These are phyloP conservation scores for Sebastes variabilis DNA, from an alignment of 2,797 vertebrate species.

Conservation along the genomic window DNA sequence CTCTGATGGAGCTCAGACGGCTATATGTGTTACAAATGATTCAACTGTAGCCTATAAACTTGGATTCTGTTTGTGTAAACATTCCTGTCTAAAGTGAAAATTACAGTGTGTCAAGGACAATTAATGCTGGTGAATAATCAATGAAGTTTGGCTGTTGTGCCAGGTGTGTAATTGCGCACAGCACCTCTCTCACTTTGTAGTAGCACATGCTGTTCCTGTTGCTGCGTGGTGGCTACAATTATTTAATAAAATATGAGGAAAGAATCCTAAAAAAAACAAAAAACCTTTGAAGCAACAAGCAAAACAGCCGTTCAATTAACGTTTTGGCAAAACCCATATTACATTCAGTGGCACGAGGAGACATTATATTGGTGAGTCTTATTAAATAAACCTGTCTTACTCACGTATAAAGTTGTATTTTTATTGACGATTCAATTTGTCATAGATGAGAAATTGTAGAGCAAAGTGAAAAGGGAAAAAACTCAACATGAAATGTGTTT, in stretches of 20 bases:
- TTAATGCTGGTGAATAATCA: background rate
- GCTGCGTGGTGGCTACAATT: background rate
- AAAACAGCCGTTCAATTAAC: background rate
- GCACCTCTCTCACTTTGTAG: background rate
- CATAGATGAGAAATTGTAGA: background rate
- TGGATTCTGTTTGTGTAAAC: background rate
- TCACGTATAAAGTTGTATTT: background rate
- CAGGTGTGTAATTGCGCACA: background rate
- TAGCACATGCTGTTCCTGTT: background rate
- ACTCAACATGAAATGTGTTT: background rate
- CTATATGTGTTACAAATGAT: background rate
- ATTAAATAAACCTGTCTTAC: background rate
- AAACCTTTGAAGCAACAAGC: background rate
- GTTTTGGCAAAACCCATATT: background rate
- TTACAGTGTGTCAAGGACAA: background rate
- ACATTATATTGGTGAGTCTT: background rate
- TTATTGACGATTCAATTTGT: background rate
- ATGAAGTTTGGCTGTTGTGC: background rate
- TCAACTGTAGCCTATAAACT: background rate
- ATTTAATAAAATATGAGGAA: background rate
- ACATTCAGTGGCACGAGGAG: background rate
- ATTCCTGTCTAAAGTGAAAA: background rate
- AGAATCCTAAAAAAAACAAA: background rate
- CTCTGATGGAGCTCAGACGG: no score
- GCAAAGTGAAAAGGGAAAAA: background rate